Base-by-base conservation (phyloP, 2,888 invertebrate species). In the Cetonia aurata region DNA sequence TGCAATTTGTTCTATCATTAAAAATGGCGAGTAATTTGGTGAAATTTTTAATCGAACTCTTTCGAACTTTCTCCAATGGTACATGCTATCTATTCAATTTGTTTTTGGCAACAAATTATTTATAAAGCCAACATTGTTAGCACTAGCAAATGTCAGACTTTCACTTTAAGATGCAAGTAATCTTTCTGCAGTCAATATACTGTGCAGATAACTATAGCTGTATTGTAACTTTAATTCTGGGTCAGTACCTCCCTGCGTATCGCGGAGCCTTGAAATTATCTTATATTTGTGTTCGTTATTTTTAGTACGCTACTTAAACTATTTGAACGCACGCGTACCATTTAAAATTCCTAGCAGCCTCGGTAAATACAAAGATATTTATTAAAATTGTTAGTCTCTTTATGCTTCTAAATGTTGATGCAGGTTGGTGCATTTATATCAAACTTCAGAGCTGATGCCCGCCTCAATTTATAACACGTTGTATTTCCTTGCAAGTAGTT, bases 331-430 rank as follows among this genome's bases (percentile, higher is more conserved):
- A n/a, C 19, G 4, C n/a, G n/a, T 33, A 13, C 10, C 1, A 53
- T 25, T 31, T 12, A 33, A 31, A 53, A 19, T 19, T 19, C 6
- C 13, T 37, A 13, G 6, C 44, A 44, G 3, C 6, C 44, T 44
- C 25, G 25, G 4, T 3, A 25, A 25, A 25, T 25, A 25, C 25
- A 25, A 3, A 25, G 25, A 4, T 25, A 25, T 25, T 25, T 25
- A 25, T 3, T 25, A 10, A 62, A 48, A 31, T 12, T 48, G 33
- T 4, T 17, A 31, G 48, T 31, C 3, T n/a, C 31, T 12, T 46
- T 48, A 62, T n/a, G 4, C 9, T 46, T 59, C 19, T 9, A 62
- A 48, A 48, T 10, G 46, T 62, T 31, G 62, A 25, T 25, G 62
- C 15, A 62, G 19, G n/a, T 8, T n/a, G 15, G 3, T 15, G 12